Conservation (phyloP, 1,140 invertebrate genomes). For the Choristoneura fumiferana region DNA sequence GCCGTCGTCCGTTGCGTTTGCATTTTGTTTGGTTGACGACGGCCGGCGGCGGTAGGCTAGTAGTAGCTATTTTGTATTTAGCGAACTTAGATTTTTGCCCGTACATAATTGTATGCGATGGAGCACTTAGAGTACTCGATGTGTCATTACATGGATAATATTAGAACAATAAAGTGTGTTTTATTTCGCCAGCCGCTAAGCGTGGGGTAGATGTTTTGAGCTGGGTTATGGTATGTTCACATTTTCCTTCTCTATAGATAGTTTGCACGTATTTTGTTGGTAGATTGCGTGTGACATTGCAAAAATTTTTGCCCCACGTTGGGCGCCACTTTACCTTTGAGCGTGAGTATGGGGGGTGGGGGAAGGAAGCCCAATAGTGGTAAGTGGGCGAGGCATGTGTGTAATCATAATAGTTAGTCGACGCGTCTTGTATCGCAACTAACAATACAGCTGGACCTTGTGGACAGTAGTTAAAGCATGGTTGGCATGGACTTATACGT, state of each 20-base stretch:
- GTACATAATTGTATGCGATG: slow-evolving; percentile 57
- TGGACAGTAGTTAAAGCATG: slow-evolving; percentile 37
- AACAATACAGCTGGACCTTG: slow-evolving; percentile 30
- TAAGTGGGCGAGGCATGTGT: slow-evolving; percentile 50
- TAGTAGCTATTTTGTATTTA: slow-evolving; percentile 55
- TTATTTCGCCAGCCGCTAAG: slow-evolving; percentile 59
- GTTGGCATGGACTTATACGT: slow-evolving; percentile 63
- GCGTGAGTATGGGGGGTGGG: slow-evolving; percentile 15
- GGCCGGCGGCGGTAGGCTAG: slow-evolving; percentile 44
- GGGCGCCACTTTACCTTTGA: slow-evolving; percentile 29
- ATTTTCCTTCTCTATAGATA: slow-evolving; percentile 43
- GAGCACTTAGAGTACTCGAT: slow-evolving; percentile 64
- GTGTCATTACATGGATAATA: slow-evolving; percentile 75
- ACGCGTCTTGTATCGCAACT: slow-evolving; percentile 39
- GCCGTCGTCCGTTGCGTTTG: slow-evolving; percentile 30
- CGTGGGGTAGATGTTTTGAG: slow-evolving; percentile 44
- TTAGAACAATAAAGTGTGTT: slow-evolving; percentile 72
- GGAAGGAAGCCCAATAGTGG: slow-evolving; percentile 19
- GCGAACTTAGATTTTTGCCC: slow-evolving; percentile 41
- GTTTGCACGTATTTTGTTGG: slow-evolving; percentile 47
- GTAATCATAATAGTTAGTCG: slow-evolving; percentile 33
- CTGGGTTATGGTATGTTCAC: slow-evolving; percentile 53
- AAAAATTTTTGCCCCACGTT: slow-evolving; percentile 25
- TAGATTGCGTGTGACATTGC: slow-evolving; percentile 27
- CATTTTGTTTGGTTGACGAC: slow-evolving; percentile 19